phyloP scores from a whole-genome alignment of 2,113 vertebrate species.

The Ophthalmolycus amberensis region DNA sequence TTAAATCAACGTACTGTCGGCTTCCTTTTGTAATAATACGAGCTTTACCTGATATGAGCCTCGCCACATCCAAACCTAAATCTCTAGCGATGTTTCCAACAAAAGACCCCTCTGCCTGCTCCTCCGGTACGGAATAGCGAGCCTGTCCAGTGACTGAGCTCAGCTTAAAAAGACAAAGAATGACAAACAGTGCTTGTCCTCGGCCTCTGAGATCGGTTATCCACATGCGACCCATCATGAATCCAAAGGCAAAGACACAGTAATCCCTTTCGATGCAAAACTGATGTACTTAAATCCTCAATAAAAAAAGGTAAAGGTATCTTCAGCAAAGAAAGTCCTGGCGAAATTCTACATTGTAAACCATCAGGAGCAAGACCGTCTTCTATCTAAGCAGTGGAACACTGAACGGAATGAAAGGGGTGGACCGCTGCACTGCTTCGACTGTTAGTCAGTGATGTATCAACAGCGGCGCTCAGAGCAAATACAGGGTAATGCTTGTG shows the following conservation, averaged over 20 bases:
- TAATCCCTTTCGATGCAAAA: not conserved
- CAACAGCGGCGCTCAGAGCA: slow-evolving; percentile 81
- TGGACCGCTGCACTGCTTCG: slow-evolving; percentile 21
- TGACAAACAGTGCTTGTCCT: slow-evolving; percentile 53
- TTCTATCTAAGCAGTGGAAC: slow-evolving; percentile 3
- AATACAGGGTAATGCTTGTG: slow-evolving; percentile 32
- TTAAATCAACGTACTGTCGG: not conserved
- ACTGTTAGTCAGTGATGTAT: slow-evolving; percentile 41
- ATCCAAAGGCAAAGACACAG: not conserved
- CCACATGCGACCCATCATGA: slow-evolving; percentile 34
- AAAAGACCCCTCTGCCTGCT: slow-evolving; percentile 82
- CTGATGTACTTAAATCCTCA: too few species aligned
- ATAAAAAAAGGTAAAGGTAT: rapidly evolving
- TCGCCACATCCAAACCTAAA: slow-evolving; percentile 79
- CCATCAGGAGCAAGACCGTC: not conserved
- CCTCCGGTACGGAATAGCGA: slow-evolving; percentile 82
- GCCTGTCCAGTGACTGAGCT: slow-evolving; percentile 64
- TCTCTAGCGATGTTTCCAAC: slow-evolving; percentile 84
- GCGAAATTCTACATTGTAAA: not conserved
- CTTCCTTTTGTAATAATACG: slow-evolving; percentile 80
- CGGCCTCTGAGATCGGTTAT: slow-evolving; percentile 25
- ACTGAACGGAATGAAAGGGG: slow-evolving; percentile 25
- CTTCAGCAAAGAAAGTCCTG: not conserved
- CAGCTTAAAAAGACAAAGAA: slow-evolving; percentile 67
- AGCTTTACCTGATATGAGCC: slow-evolving; percentile 81